Evolutionary conservation across 2,797 vertebrate genomes (phyloP).

Genomic region (Channallabes apus): DNA sequence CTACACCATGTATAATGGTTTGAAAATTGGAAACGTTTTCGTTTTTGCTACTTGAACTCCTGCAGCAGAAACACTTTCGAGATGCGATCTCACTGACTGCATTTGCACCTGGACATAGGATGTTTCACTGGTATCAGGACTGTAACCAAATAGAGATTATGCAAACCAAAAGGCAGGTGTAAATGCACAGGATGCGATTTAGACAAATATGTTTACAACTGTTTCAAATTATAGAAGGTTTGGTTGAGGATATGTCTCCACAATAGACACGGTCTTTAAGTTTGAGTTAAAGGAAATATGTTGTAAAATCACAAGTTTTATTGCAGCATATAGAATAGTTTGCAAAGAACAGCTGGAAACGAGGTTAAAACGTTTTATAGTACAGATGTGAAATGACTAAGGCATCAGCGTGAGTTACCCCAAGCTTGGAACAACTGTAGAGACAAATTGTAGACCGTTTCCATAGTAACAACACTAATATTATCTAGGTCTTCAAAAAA

Average conservation of each 20-base stretch:
- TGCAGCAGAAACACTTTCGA: not conserved
- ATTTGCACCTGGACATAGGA: not conserved
- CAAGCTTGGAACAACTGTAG: not conserved
- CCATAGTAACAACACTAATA: constrained; percentile 19
- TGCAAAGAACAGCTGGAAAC: not conserved
- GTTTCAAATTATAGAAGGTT: not conserved
- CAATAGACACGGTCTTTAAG: not conserved
- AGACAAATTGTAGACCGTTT: not conserved
- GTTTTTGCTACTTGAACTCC: not conserved
- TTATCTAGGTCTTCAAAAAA: not conserved
- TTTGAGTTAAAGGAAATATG: not conserved
- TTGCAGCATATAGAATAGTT: not conserved
- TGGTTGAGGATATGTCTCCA: too few relatives aligned
- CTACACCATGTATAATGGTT: constrained; percentile 5
- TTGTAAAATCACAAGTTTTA: not conserved
- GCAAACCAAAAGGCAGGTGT: not conserved
- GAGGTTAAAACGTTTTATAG: not conserved
- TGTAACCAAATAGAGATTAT: not conserved
- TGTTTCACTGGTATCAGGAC: not conserved
- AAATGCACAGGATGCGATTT: not conserved
- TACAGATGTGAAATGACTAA: constrained; percentile 8
- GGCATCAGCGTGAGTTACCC: not conserved
- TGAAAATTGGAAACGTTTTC: not conserved
- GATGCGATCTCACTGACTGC: constrained; percentile 1
- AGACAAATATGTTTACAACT: not conserved